Evolutionary conservation across 1,140 invertebrate genomes (phyloP), one percentile per base, ranked within the genome.

Genomic region (Eupeodes corollae): DNA sequence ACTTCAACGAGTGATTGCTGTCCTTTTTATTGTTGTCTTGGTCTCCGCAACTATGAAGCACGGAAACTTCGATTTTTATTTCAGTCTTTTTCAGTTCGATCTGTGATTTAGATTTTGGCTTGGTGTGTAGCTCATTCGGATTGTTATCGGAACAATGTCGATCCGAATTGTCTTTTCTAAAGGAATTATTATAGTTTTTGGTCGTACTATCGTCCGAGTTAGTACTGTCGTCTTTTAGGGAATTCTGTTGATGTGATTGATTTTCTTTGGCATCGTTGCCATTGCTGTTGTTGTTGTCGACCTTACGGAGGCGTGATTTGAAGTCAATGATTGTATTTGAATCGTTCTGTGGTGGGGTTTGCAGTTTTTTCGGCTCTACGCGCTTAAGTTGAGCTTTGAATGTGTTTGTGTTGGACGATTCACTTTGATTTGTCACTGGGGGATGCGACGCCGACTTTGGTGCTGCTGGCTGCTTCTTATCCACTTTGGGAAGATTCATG

Each of bases 261-360:
- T 63, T 64, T 46, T 47, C 39, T 47, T 41, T 42, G 13, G 15
- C 30, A 5, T 35, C 34, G 14, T 35, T 63, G 32, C 74, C 72
- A 6, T 75, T 72, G 15, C 47, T 45, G 40, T 46, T 39, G 37
- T 49, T 66, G 16, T 72, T 74, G 37, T 88, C 84, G 1, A 89
- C 86, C 74, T 89, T 90, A 59, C 88, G 77, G 54, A 91, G 67
- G 49, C 86, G 76, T 0, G 88, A 84, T 60, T 91, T 90, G 50
- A 91, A 86, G 66, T 91, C 87, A 31, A 87, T 86, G 49, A 88
- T 87, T 35, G 77, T 75, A 40, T 73, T 71, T 48, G 71, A 72
- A 2, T 74, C 70, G 26, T 78, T 74, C 53, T 77, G 77, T 16
- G 68, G 67, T 1, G 68, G 52, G 47, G 53, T 54, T 39, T 56